Percentiles rank a stretch among this genome's conserved stretches.
Evolutionary conservation across 2,113 vertebrate genomes (phyloP).

Genomic region (Myotis yumanensis): DNA sequence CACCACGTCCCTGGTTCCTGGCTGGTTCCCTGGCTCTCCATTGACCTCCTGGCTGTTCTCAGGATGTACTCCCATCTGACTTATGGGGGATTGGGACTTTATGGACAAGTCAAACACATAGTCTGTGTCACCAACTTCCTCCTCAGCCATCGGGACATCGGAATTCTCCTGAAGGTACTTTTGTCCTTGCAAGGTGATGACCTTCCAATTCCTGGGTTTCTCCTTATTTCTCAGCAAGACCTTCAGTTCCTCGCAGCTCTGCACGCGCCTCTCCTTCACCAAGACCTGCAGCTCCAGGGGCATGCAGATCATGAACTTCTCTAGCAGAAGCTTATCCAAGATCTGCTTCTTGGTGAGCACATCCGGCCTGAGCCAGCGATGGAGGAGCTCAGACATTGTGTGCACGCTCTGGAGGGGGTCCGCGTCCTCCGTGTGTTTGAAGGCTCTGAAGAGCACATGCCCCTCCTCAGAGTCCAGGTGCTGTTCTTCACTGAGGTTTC

Average conservation of each 20-base stretch:
- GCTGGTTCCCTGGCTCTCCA: neutral
- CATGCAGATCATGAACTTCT: no score
- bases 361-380: no score
- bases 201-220: neutral
- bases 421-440: fast-evolving
- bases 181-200: neutral
- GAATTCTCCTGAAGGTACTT: neutral
- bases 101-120: neutral
- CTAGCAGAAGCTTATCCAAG: no score
- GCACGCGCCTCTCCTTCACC: no score
- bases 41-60: no score
- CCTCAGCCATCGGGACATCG: neutral
- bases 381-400: neutral
- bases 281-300: no score
- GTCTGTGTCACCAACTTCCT: neutral
- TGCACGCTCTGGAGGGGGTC: neutral
- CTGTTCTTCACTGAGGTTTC: fast-evolving
- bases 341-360: no score
- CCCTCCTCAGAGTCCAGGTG: neutral
- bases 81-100: neutral
- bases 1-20: fast-evolving
- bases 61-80: neutral
- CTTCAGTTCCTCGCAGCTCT: no score
- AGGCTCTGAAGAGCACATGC: neutral
- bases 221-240: no score